Conservation (phyloP, 1,140 invertebrate species). For the Anthonomus grandis region DNA sequence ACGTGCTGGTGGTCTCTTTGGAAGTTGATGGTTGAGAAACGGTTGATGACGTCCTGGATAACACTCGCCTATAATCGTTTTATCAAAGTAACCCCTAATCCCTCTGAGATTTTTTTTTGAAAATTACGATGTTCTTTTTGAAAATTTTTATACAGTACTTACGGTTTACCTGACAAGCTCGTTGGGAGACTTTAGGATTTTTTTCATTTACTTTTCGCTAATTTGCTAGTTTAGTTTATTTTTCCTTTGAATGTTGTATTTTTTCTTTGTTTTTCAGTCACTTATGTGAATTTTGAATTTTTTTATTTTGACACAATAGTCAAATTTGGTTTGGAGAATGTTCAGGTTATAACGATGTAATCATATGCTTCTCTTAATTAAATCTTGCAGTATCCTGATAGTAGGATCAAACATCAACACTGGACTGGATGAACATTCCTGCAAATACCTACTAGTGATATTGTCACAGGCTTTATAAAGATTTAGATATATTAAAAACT, state of each 20-base stretch:
- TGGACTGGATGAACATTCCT: too few relatives aligned
- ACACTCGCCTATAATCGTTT: conserved; percentile 23
- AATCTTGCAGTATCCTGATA: too few relatives aligned
- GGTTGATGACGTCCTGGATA: conserved; percentile 28
- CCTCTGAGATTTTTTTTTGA: too few relatives aligned
- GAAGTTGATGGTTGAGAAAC: conserved; percentile 12
- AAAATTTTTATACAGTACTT: conserved; percentile 1
- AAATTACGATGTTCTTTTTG: neutral
- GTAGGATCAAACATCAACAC: too few relatives aligned
- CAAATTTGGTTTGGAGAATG: too few relatives aligned
- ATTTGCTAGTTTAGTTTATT: neutral
- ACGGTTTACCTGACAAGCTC: conserved; percentile 30
- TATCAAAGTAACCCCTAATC: conserved; percentile 1
- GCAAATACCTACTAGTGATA: too few relatives aligned
- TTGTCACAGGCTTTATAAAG: too few relatives aligned
- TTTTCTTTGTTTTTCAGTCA: conserved; percentile 7
- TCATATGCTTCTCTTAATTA: too few relatives aligned
- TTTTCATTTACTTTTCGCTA: conserved; percentile 27
- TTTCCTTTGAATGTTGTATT: neutral
- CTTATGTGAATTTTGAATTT: conserved; percentile 25
- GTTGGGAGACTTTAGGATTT: conserved; percentile 27
- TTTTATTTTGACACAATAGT: too few relatives aligned
- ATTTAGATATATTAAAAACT: too few relatives aligned
- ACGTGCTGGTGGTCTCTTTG: too few relatives aligned
- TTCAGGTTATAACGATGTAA: too few relatives aligned